Conservation (phyloP, 2,113 vertebrate genomes). For the Pyxicephalus adspersus region DNA sequence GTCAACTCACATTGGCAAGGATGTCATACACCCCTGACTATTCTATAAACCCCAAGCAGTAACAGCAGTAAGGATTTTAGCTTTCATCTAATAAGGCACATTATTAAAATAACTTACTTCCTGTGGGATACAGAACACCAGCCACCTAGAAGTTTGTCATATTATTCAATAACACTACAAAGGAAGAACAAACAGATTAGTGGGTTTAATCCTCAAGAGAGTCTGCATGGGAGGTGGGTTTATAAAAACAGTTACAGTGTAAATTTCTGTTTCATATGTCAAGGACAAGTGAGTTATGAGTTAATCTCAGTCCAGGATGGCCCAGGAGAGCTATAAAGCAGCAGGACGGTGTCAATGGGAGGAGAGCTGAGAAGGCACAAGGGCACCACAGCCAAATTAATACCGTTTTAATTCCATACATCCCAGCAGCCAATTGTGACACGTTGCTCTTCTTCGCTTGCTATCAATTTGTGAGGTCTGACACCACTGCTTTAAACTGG, state of each 20-base stretch:
- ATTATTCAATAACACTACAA: constrained; percentile 12
- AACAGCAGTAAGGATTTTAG: too few relatives aligned
- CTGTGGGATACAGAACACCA: neutral
- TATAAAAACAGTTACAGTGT: constrained; percentile 66
- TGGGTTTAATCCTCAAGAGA: constrained; percentile 46
- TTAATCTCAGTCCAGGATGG: constrained; percentile 66
- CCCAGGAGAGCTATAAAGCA: constrained; percentile 65
- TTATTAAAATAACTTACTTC: neutral
- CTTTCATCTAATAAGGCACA: too few relatives aligned
- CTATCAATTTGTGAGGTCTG: constrained; percentile 47
- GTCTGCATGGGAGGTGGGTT: constrained; percentile 55
- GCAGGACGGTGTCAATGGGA: constrained; percentile 60
- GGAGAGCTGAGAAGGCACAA: constrained; percentile 56
- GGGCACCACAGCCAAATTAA: constrained; percentile 57
- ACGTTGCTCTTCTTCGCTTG: constrained; percentile 20
- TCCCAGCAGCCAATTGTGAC: constrained; percentile 31
- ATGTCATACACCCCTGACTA: neutral
- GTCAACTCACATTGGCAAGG: neutral
- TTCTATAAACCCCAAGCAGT: neutral
- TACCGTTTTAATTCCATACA: constrained; percentile 57
- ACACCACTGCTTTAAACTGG: constrained; percentile 47
- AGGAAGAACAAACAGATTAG: constrained; percentile 19
- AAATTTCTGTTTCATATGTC: constrained; percentile 66
- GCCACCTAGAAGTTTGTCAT: neutral
- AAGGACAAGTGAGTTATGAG: constrained; percentile 67